These are phyloP conservation scores for Hiodon tergisus DNA, from an alignment of 2,113 vertebrate genomes.

Conservation along the genomic window DNA sequence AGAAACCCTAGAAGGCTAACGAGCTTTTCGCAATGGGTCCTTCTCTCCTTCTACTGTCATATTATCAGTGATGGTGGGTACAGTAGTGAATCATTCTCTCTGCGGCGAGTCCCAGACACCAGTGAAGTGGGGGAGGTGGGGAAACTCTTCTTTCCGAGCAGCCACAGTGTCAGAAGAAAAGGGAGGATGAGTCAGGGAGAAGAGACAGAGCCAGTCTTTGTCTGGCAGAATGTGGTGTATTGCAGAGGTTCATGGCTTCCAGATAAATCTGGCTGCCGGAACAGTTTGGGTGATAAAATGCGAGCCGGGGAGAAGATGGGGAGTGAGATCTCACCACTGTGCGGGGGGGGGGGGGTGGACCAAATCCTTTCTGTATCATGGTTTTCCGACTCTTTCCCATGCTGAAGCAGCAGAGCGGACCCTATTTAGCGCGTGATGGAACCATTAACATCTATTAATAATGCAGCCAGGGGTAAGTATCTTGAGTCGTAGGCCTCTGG, in stretches of 20 bases:
- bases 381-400: conserved; percentile 46
- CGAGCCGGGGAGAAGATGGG: conserved; percentile 16
- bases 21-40: neutral
- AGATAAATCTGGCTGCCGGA: conserved; percentile 1
- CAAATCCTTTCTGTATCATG: conserved; percentile 31
- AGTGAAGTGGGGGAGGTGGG: neutral
- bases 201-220: neutral
- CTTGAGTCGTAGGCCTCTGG: conserved; percentile 49
- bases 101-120: neutral
- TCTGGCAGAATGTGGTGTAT: neutral
- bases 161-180: neutral
- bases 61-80: neutral
- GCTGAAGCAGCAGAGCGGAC: conserved; percentile 40
- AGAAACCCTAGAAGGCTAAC: neutral
- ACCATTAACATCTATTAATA: conserved; percentile 71
- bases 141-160: neutral
- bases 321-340: conserved; percentile 17
- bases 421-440: conserved; percentile 53
- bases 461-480: conserved; percentile 67
- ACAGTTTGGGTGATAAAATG: conserved; percentile 6
- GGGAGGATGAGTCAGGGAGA: neutral
- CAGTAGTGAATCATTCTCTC: neutral
- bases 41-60: neutral
- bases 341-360: conserved; percentile 31
- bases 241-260: neutral